Conservation (phyloP, 2,113 vertebrate genomes). For the Myotis brandtii region DNA sequence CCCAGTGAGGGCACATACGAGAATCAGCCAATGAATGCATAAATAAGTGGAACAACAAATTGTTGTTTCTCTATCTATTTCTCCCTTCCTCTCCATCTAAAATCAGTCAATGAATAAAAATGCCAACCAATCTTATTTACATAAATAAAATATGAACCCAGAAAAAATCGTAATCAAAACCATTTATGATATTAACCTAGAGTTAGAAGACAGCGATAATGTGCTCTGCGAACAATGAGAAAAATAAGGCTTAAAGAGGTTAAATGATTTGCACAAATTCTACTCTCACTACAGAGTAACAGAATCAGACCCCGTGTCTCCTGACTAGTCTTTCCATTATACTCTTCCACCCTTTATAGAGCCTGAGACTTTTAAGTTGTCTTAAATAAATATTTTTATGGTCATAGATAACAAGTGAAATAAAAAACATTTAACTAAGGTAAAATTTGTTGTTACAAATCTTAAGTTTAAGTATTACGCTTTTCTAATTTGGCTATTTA, state of each 20-base stretch:
- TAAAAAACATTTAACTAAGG: neutral
- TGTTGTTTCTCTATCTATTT: neutral
- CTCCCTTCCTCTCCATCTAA: neutral
- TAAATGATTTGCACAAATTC: neutral
- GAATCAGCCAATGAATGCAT: neutral
- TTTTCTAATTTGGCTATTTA: slow-evolving; percentile 31
- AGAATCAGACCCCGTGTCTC: neutral
- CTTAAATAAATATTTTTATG: neutral
- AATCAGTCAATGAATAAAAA: neutral
- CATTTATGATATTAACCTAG: slow-evolving; percentile 11
- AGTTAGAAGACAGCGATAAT: neutral
- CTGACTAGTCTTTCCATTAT: neutral
- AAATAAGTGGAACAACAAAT: neutral
- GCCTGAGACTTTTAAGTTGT: neutral
- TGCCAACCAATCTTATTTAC: neutral
- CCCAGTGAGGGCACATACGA: neutral
- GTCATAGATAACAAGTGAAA: neutral
- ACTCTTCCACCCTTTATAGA: neutral
- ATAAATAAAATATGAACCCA: neutral
- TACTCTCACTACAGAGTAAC: neutral
- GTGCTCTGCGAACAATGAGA: neutral
- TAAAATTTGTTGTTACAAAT: slow-evolving; percentile 11
- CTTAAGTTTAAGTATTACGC: neutral
- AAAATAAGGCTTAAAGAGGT: neutral
- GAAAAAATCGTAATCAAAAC: neutral